Evolutionary conservation across 92 coral and sea anemone species (phyloP).

Genomic region (Epizoanthus illoricatus): DNA sequence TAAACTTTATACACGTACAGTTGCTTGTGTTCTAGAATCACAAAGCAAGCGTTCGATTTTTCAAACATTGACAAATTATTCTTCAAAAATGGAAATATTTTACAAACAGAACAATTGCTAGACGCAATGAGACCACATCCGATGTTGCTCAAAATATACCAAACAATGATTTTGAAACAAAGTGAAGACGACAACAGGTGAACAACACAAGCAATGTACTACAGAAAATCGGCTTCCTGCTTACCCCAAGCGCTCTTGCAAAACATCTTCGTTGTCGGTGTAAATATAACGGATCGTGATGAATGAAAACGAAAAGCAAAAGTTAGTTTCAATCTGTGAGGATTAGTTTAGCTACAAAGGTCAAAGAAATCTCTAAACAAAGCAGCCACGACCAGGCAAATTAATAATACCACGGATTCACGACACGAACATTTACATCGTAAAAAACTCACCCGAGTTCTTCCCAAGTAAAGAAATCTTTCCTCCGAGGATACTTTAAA

Average conservation of each 20-base stretch:
- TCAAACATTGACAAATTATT: neutral
- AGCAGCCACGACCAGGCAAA: neutral
- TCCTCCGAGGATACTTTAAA: slow-evolving; percentile 77
- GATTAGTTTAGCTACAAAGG: neutral
- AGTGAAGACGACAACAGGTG: too few species aligned
- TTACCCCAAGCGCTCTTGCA: slow-evolving; percentile 92
- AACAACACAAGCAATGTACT: too few species aligned
- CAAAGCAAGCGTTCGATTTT: neutral
- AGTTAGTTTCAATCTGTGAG: neutral
- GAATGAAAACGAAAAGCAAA: neutral
- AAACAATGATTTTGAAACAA: too few species aligned
- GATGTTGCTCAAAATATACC: too few species aligned
- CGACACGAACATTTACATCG: neutral
- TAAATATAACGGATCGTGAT: neutral
- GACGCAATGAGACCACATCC: too few species aligned
- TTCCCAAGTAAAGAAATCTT: slow-evolving; percentile 76
- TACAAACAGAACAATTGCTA: too few species aligned
- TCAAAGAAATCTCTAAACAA: neutral
- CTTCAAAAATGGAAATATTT: neutral
- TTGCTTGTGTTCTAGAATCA: too few species aligned
- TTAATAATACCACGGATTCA: neutral
- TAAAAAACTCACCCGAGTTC: slow-evolving; percentile 70
- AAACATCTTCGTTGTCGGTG: slow-evolving; percentile 64
- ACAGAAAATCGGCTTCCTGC: neutral
- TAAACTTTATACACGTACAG: neutral